Percentiles rank a stretch among this genome's conserved stretches.
These are phyloP conservation scores for Chroicocephalus ridibundus DNA, from an alignment of 2,113 vertebrate genomes.

Conservation along the genomic window DNA sequence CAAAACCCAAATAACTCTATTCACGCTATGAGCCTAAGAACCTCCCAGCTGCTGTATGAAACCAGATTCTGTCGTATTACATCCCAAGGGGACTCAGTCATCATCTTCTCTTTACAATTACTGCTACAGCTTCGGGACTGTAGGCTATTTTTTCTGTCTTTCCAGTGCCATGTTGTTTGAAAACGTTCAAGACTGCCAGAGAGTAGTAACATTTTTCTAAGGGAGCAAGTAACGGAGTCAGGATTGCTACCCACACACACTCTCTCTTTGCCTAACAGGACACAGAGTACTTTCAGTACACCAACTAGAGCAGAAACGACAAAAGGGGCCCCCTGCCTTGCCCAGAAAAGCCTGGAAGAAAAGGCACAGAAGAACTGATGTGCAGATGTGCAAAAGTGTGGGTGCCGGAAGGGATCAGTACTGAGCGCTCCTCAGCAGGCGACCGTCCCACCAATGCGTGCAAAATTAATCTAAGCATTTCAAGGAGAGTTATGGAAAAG, in stretches of 20 bases:
- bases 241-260: background rate
- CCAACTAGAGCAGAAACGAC: background rate
- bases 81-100: rapidly evolving
- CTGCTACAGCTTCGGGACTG: background rate
- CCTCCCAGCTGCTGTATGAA: background rate
- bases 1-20: background rate
- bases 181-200: background rate
- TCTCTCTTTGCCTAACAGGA: background rate
- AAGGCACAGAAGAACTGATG: background rate
- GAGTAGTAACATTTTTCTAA: background rate
- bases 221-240: background rate
- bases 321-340: background rate
- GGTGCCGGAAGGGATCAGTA: background rate
- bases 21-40: background rate
- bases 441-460: background rate
- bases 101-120: background rate
- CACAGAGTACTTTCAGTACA: background rate
- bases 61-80: background rate
- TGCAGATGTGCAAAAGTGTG: rapidly evolving
- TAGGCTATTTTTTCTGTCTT: background rate
- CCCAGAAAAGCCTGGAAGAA: background rate
- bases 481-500: background rate
- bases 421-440: background rate
- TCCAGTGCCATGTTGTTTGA: background rate
- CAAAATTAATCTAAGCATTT: background rate